Conservation (phyloP, 2,888 invertebrate genomes). For the Troides helena region DNA sequence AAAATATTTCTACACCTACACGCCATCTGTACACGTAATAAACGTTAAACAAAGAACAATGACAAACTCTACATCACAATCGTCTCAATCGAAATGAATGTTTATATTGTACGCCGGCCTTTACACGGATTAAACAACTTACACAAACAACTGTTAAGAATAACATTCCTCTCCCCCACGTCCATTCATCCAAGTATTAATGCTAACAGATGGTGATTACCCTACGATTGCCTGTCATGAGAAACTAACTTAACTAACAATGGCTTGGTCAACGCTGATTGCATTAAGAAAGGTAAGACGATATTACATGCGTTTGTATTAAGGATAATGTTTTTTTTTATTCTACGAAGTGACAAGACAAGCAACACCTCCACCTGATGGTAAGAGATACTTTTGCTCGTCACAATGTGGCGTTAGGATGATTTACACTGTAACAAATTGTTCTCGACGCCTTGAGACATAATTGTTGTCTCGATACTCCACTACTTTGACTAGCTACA, state of each 20-base stretch:
- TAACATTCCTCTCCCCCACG: constrained; percentile 39
- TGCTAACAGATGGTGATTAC: constrained; percentile 49
- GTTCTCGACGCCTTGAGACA: too few species aligned
- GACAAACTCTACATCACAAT: constrained; percentile 9
- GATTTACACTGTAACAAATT: too few species aligned
- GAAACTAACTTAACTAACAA: constrained; percentile 54
- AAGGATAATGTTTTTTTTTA: not conserved
- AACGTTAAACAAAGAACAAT: constrained; percentile 16
- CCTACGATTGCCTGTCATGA: constrained; percentile 47
- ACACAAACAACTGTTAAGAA: constrained; percentile 27
- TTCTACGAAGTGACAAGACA: not conserved
- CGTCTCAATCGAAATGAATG: constrained; percentile 2
- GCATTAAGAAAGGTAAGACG: constrained; percentile 12
- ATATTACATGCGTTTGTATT: not conserved
- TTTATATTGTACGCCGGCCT: constrained; percentile 18
- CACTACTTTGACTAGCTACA: too few species aligned
- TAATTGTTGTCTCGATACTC: too few species aligned
- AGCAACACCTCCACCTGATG: too few species aligned
- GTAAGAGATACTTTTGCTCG: too few species aligned
- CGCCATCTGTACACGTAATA: not conserved
- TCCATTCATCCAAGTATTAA: constrained; percentile 53
- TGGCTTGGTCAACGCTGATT: constrained; percentile 39
- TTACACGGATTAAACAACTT: constrained; percentile 7
- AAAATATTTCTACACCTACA: not conserved
- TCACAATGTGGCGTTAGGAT: too few species aligned